Percentiles rank a stretch among this genome's conserved stretches.
Conservation (phyloP, 2,797 vertebrate genomes). For the Fistularia tabacaria region DNA sequence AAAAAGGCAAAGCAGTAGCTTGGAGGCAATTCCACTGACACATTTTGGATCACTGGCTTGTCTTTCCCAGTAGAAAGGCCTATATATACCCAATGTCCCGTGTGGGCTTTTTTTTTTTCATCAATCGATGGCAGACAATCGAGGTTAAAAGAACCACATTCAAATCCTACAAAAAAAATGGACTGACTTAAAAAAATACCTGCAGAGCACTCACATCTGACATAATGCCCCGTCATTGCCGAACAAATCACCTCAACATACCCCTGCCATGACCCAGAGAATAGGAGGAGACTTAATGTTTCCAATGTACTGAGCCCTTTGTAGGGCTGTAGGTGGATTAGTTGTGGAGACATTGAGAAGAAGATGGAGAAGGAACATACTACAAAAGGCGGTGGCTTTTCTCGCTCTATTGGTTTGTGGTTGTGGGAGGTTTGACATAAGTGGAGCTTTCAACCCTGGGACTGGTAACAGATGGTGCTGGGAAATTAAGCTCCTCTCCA, state of each 20-base stretch:
- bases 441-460: slow-evolving; percentile 79
- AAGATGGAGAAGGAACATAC: slow-evolving; percentile 34
- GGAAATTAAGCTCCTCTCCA: slow-evolving; percentile 87
- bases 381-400: slow-evolving; percentile 29
- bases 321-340: slow-evolving; percentile 18
- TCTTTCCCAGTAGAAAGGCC: slow-evolving; percentile 37
- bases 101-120: slow-evolving; percentile 34
- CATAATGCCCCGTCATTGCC: slow-evolving; percentile 10
- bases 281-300: slow-evolving; percentile 23
- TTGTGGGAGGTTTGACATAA: slow-evolving; percentile 81
- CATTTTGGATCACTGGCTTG: slow-evolving; percentile 42
- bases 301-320: slow-evolving; percentile 21
- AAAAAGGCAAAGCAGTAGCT: slow-evolving; percentile 29
- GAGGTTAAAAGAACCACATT: slow-evolving; percentile 27
- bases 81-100: slow-evolving; percentile 40
- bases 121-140: slow-evolving; percentile 37
- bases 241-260: slow-evolving; percentile 7
- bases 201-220: slow-evolving; percentile 3
- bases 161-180: slow-evolving; percentile 4
- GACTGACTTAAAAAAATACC: slow-evolving; percentile 42
- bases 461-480: slow-evolving; percentile 89
- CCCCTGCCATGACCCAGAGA: slow-evolving; percentile 38
- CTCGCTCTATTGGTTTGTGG: slow-evolving; percentile 58
- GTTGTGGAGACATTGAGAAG: slow-evolving; percentile 15
- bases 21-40: slow-evolving; percentile 53